These are phyloP conservation scores for Gymnogyps californianus DNA, from an alignment of 2,113 vertebrate species.

Conservation along the genomic window DNA sequence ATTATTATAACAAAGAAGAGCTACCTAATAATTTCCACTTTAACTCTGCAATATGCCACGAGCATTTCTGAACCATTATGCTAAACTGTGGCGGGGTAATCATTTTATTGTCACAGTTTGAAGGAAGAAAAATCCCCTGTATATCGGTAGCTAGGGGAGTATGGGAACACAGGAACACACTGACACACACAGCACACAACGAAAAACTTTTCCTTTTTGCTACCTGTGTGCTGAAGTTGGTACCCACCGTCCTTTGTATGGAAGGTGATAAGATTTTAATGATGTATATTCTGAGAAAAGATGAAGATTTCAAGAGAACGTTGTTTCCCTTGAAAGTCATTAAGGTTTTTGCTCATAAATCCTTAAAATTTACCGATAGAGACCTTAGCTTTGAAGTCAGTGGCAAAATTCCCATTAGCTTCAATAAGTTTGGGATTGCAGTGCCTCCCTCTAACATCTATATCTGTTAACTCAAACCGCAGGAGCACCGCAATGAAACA, in stretches of 20 bases:
- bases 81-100: conserved; percentile 82
- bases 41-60: conserved; percentile 81
- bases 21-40: conserved; percentile 86
- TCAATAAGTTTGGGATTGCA: background rate
- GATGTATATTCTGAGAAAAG: background rate
- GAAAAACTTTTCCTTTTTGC: conserved; percentile 34
- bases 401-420: background rate
- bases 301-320: background rate
- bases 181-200: background rate
- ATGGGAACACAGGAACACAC: background rate
- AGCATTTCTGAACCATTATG: conserved; percentile 86
- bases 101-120: conserved; percentile 82
- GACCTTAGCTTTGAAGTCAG: background rate
- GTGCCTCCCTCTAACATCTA: background rate
- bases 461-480: background rate
- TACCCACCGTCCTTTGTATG: background rate
- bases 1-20: conserved; percentile 87
- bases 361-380: background rate
- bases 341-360: background rate
- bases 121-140: conserved; percentile 77
- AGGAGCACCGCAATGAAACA: background rate
- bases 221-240: background rate
- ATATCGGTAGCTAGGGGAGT: conserved; percentile 60
- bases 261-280: background rate
- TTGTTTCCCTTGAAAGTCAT: background rate